Conservation (phyloP, 2,888 invertebrate species). For the Zygothrica quintamaculata region DNA sequence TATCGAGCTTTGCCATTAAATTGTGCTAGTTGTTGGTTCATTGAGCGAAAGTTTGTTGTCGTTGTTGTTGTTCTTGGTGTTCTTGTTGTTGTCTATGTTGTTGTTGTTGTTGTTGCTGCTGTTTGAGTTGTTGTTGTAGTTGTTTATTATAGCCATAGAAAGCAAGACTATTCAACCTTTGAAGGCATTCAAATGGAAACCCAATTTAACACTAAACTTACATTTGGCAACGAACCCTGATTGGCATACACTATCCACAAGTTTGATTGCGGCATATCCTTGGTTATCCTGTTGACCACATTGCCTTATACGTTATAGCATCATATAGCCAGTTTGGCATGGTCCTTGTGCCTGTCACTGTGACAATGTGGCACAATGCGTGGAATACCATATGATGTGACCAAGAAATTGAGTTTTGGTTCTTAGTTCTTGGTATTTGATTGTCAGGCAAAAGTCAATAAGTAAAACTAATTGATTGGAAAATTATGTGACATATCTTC, state of each 20-base stretch:
- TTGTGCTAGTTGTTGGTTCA: slow-evolving; percentile 36
- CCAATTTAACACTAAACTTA: slow-evolving; percentile 19
- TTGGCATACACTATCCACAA: slow-evolving; percentile 26
- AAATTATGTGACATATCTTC: slow-evolving; percentile 50
- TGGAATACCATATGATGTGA: slow-evolving; percentile 23
- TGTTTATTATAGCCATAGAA: slow-evolving; percentile 35
- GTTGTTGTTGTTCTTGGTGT: background rate
- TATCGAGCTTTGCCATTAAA: slow-evolving; percentile 40
- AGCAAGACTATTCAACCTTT: slow-evolving; percentile 21
- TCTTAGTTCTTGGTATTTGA: no score
- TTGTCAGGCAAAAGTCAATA: slow-evolving; percentile 42
- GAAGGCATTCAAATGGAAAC: slow-evolving; percentile 27
- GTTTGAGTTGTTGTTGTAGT: no score
- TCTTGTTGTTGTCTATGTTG: no score
- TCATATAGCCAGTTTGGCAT: no score
- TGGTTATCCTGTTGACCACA: slow-evolving; percentile 3
- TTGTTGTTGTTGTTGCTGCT: no score
- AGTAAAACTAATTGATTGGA: slow-evolving; percentile 60
- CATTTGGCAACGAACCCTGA: slow-evolving; percentile 14
- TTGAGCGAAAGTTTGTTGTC: slow-evolving; percentile 24
- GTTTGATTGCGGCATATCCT: slow-evolving; percentile 29
- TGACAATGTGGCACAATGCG: slow-evolving; percentile 1
- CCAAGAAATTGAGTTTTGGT: slow-evolving; percentile 37
- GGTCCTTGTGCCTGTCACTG: no score
- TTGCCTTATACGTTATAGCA: background rate